Conservation (phyloP, 2,797 vertebrate genomes). For the Yasuhikotakia modesta region DNA sequence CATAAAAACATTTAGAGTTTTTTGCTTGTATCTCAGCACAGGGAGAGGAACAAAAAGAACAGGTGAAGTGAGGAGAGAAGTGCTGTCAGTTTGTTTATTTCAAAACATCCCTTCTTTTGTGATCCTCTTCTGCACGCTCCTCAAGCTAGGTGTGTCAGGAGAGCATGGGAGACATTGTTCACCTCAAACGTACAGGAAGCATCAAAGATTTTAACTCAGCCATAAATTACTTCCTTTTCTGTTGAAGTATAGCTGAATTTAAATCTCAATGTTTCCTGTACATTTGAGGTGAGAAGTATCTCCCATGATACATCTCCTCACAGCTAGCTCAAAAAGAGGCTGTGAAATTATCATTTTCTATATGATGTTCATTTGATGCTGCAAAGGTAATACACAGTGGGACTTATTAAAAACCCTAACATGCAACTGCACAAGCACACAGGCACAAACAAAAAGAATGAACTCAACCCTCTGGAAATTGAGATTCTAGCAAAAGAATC, state of each 20-base stretch:
- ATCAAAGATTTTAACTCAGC: slow-evolving; percentile 13
- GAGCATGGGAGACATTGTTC: slow-evolving; percentile 10
- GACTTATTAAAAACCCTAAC: slow-evolving; percentile 71
- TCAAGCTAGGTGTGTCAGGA: slow-evolving; percentile 11
- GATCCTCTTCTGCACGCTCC: not conserved
- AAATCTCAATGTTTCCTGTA: slow-evolving; percentile 13
- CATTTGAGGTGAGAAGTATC: slow-evolving; percentile 30
- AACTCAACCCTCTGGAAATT: slow-evolving; percentile 31
- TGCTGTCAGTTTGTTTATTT: not conserved
- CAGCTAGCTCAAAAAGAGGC: slow-evolving; percentile 29
- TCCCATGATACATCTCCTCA: slow-evolving; percentile 19
- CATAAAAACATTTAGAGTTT: slow-evolving; percentile 2
- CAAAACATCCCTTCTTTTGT: not conserved
- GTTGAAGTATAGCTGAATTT: slow-evolving; percentile 18
- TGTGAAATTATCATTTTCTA: slow-evolving; percentile 35
- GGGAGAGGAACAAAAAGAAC: not conserved
- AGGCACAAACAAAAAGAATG: slow-evolving; percentile 46
- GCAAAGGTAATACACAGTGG: slow-evolving; percentile 58
- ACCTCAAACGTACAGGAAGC: slow-evolving; percentile 21
- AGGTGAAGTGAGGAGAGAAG: not conserved
- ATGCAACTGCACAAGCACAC: not conserved
- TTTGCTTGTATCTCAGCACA: not conserved
- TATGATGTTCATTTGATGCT: slow-evolving; percentile 50
- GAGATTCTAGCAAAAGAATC: slow-evolving; percentile 50
- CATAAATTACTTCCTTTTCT: slow-evolving; percentile 19